Percentiles rank a stretch among this genome's conserved stretches.
Evolutionary conservation across 2,888 invertebrate genomes (phyloP).

Genomic region (Acanthopleura granulata): DNA sequence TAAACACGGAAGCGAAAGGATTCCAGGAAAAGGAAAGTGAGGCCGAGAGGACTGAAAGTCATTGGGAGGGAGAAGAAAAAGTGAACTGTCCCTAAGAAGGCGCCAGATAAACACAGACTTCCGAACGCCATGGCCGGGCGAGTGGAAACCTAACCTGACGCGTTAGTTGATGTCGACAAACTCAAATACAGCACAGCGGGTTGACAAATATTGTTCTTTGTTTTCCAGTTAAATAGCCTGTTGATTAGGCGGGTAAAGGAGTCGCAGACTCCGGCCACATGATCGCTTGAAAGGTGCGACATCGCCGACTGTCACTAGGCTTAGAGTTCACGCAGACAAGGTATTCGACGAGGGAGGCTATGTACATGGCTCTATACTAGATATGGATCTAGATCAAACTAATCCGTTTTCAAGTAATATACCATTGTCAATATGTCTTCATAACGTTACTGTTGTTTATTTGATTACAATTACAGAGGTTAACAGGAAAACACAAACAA

Average conservation of each 20-base stretch:
- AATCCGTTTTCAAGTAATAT: too few species aligned
- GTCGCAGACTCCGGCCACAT: too few species aligned
- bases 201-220: not conserved
- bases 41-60: not conserved
- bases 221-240: not conserved
- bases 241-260: not conserved
- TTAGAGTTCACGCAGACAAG: too few species aligned
- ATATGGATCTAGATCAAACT: too few species aligned
- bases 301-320: too few species aligned
- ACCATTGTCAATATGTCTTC: too few species aligned
- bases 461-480: too few species aligned
- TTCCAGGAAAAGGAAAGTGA: not conserved
- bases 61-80: not conserved
- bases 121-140: not conserved
- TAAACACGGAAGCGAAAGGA: not conserved
- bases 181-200: not conserved
- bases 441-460: too few species aligned
- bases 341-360: too few species aligned
- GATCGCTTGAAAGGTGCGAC: too few species aligned
- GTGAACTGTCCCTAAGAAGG: not conserved
- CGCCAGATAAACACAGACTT: not conserved
- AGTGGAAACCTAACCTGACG: not conserved
- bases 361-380: too few species aligned
- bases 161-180: conserved; percentile 1
- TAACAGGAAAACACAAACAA: too few species aligned